Evolutionary conservation across 2,888 invertebrate genomes (phyloP).

Genomic region (Meghimatium bilineatum): DNA sequence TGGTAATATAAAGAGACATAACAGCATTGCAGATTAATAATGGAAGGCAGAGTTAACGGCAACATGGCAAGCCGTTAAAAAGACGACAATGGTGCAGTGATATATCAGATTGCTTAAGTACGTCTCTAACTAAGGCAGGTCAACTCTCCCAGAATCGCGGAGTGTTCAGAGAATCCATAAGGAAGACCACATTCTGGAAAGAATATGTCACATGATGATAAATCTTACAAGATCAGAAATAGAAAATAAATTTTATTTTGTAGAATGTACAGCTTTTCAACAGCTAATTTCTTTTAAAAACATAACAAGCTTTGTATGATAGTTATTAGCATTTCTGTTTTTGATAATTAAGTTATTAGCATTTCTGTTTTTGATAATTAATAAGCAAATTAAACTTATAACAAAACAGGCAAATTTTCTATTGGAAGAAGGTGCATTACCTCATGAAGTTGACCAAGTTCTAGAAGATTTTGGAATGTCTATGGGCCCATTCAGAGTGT

Average conservation of each 20-base stretch:
- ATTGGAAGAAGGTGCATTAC: constrained; percentile 70
- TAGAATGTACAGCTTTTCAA: neutral
- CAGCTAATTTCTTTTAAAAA: neutral
- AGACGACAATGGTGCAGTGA: too few relatives aligned
- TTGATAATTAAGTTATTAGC: neutral
- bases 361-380: neutral
- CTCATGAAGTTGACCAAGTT: constrained; percentile 63
- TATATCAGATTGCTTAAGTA: too few relatives aligned
- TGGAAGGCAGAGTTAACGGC: too few relatives aligned
- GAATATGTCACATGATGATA: too few relatives aligned
- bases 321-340: neutral
- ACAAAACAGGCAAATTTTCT: constrained; percentile 61
- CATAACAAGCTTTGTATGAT: neutral
- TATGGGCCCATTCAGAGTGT: constrained; percentile 67
- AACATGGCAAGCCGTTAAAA: too few relatives aligned
- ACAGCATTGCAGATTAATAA: too few relatives aligned
- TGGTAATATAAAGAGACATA: too few relatives aligned
- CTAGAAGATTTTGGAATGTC: constrained; percentile 71
- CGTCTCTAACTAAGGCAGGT: too few relatives aligned
- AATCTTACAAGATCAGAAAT: neutral
- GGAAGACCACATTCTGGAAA: too few relatives aligned
- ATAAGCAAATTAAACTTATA: neutral
- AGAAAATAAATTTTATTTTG: neutral
- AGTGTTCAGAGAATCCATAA: too few relatives aligned
- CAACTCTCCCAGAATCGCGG: too few relatives aligned